Percentiles rank a stretch among this genome's conserved stretches.
Conservation (phyloP, 2,113 vertebrate species). For the Psephotus haematonotus region DNA sequence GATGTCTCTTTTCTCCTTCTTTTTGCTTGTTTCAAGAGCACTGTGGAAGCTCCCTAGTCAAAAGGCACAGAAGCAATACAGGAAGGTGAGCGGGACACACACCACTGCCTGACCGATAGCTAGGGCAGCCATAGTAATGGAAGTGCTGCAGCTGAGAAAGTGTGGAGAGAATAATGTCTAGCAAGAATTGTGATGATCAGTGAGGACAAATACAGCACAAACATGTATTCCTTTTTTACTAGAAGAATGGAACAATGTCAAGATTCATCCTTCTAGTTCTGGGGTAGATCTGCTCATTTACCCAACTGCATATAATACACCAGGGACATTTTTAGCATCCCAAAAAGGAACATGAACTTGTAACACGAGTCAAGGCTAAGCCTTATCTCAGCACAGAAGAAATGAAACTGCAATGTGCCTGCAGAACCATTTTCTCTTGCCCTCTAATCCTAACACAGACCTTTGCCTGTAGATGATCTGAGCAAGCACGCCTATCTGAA, state of each 20-base stretch:
- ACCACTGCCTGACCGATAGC: fast-evolving
- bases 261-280: background rate
- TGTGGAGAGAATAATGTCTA: background rate
- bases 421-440: background rate
- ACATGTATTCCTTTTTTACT: fast-evolving
- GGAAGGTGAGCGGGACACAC: background rate
- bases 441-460: background rate
- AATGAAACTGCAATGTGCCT: background rate
- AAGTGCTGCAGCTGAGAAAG: background rate
- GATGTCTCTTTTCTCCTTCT: background rate
- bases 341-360: background rate
- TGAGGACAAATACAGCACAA: background rate
- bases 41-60: background rate
- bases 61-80: background rate
- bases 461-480: background rate
- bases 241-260: background rate
- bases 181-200: background rate
- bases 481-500: background rate
- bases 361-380: background rate
- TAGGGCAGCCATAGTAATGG: background rate
- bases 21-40: background rate
- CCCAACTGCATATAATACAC: background rate
- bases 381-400: background rate
- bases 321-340: background rate
- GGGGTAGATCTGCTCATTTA: background rate